Percentiles rank a stretch among this genome's conserved stretches.
Evolutionary conservation across 2,113 vertebrate genomes (phyloP).

Genomic region (Crotalus viridis): DNA sequence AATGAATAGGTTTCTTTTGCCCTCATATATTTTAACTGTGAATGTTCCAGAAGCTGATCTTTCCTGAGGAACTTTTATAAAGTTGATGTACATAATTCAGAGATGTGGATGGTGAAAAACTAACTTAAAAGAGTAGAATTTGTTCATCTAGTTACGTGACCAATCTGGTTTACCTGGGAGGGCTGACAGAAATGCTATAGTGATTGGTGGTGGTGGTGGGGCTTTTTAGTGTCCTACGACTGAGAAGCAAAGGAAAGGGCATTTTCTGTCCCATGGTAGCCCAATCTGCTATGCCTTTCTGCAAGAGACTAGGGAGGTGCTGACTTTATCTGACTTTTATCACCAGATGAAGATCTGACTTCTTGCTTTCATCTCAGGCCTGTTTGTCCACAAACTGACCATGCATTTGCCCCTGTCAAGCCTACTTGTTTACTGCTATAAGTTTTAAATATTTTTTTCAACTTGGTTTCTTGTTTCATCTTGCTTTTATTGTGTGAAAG

Average conservation of each 20-base stretch:
- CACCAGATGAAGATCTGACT: not conserved
- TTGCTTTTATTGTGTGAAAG: not conserved
- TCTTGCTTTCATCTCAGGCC: not conserved
- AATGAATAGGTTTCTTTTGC: conserved; percentile 17
- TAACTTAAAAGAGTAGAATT: not conserved
- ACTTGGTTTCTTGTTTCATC: not conserved
- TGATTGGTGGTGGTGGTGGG: not conserved
- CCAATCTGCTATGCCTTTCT: not conserved
- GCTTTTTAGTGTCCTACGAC: not conserved
- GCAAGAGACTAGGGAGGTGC: not conserved
- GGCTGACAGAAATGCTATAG: not conserved
- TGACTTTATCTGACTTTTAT: not conserved
- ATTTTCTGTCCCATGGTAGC: not conserved
- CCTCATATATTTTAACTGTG: not conserved
- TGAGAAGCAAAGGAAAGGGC: not conserved
- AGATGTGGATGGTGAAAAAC: not conserved
- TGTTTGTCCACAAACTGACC: not conserved
- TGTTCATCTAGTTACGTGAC: not conserved
- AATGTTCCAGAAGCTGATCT: not conserved
- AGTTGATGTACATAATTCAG: not conserved
- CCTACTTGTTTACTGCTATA: not conserved
- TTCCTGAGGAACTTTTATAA: conserved; percentile 1
- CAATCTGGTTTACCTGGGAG: not conserved
- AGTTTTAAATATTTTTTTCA: not conserved
- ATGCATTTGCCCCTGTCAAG: not conserved